phyloP scores from a whole-genome alignment of 2,113 vertebrate genomes.

The Oryzias melastigma region DNA sequence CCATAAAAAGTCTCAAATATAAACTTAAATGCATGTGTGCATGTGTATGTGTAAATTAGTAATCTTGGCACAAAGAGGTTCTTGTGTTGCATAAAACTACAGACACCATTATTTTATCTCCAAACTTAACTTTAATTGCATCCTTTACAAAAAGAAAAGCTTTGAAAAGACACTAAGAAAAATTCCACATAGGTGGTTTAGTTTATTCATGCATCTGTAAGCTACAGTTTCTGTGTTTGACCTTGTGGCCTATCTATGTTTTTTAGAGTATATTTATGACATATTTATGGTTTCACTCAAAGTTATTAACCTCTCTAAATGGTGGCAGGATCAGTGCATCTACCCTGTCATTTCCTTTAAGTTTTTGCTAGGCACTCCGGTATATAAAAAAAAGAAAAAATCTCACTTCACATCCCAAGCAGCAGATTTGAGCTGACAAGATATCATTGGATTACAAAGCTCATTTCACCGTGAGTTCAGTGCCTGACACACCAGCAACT shows the following conservation, averaged over 20 bases:
- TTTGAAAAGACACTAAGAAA: too few species aligned
- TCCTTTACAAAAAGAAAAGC: too few species aligned
- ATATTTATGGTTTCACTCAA: constrained; percentile 5
- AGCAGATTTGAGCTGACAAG: constrained; percentile 63
- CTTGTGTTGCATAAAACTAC: too few species aligned
- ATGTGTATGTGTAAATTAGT: too few species aligned
- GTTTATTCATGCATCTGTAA: background rate
- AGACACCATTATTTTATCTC: too few species aligned
- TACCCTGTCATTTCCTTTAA: constrained; percentile 14
- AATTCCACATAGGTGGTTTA: too few species aligned
- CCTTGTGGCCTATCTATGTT: background rate
- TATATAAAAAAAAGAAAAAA: constrained; percentile 19
- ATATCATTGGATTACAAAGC: constrained; percentile 72
- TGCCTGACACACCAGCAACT: constrained; percentile 53
- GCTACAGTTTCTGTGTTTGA: background rate
- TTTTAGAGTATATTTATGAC: background rate
- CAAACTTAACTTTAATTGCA: too few species aligned
- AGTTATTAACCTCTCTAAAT: constrained; percentile 5
- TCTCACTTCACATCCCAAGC: constrained; percentile 31
- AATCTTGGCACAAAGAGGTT: too few species aligned
- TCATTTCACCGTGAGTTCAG: constrained; percentile 66
- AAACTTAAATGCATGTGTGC: too few species aligned
- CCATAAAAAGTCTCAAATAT: too few species aligned
- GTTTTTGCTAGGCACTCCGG: constrained; percentile 2
- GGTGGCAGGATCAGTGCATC: background rate